These are phyloP conservation scores for Margaritifera margaritifera DNA, from an alignment of 2,888 invertebrate species.

Conservation along the genomic window DNA sequence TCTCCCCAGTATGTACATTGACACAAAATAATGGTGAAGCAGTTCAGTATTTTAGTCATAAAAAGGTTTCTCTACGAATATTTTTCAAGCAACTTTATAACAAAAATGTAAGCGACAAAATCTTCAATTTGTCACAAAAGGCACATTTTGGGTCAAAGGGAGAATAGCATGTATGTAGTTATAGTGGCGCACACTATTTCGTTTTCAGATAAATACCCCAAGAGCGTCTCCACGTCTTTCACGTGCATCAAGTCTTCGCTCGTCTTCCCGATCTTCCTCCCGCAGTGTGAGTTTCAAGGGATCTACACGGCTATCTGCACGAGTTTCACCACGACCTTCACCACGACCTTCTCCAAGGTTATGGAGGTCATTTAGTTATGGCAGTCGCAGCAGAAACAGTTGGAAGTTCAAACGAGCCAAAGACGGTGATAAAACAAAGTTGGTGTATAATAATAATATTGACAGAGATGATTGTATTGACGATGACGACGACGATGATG, in stretches of 20 bases:
- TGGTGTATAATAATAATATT: constrained; percentile 72
- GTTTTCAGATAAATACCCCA: no score
- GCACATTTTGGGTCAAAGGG: no score
- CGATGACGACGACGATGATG: constrained; percentile 75
- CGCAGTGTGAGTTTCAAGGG: constrained; percentile 48
- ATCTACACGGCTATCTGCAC: constrained; percentile 31
- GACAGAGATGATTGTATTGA: constrained; percentile 74
- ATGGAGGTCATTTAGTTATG: constrained; percentile 70
- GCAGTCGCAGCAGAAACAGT: constrained; percentile 63
- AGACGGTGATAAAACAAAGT: constrained; percentile 67
- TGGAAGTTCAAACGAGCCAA: constrained; percentile 64
- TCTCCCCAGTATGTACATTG: no score
- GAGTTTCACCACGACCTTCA: constrained; percentile 48
- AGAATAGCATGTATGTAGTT: no score
- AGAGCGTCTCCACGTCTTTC: constrained; percentile 5
- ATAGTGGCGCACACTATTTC: no score
- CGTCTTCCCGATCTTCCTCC: constrained; percentile 8
- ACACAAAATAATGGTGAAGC: no score
- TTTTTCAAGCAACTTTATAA: no score
- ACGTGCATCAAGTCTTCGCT: constrained; percentile 34
- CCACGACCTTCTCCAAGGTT: constrained; percentile 61
- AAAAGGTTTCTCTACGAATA: no score
- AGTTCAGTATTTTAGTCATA: no score
- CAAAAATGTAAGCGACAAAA: no score
- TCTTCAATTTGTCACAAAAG: no score